Evolutionary conservation across 2,113 vertebrate species (phyloP), one percentile per base, ranked within the genome.

Genomic region (Ophiodon elongatus): DNA sequence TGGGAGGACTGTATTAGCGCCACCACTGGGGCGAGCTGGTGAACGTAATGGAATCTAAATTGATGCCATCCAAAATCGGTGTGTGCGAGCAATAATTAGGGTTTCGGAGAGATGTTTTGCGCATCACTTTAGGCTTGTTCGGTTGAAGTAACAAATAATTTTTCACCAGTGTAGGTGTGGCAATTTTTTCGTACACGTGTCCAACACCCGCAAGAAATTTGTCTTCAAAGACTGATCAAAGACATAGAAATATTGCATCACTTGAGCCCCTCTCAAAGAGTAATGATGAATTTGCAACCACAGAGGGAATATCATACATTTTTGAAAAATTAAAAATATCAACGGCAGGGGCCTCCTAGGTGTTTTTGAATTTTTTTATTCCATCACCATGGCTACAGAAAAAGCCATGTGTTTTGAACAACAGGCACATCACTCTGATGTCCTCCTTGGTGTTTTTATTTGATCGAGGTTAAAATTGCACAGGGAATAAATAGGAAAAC

Each of bases 1-100:
- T 89, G 76, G 65, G 37, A 76, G 80, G 80, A 77, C 76, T 70
- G 66, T 87, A 91, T 92, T 84, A 88, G 85, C 76, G 62, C 79
- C 91, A 83, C 86, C 88, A 69, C 68, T 76, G 79, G 85, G 84
- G 60, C 71, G 69, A 80, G 76, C 77, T 65, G 85, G 59, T 77
- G 50, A 71, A 80, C 66, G 60, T 84, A 91, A 91, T 89, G 88
- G 79, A 78, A 85, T 84, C 83, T 83, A 88, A 94, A 94, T 91
- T 80, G 88, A 89, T 88, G 79, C 82, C 76, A 84, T 91, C 85
- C 62, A 77, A 82, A 93, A 90, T 84, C 65, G 89, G 76, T 52
- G 52, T 80, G 72, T 35, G 59, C 75, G 60, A 57, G 82, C 87
- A 80, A 71, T 80, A 92, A 94, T 90, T 85, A 86, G 60, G 72